phyloP scores from a whole-genome alignment of 1,140 invertebrate genomes.

The Atta cephalotes region DNA sequence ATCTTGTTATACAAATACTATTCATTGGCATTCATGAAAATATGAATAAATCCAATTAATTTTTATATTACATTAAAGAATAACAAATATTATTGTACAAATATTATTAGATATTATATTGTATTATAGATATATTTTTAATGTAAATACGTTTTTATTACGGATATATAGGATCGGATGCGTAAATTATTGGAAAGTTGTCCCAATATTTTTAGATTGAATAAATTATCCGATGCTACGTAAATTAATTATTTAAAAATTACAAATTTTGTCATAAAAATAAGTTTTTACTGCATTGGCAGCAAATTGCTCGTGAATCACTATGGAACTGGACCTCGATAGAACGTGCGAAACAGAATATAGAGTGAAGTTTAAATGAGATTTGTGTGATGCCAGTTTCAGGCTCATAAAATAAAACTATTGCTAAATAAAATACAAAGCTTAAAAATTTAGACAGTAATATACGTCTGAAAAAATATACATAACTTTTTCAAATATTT shows the following conservation, averaged over 20 bases:
- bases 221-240: slow-evolving; percentile 53
- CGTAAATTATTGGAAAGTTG: not conserved
- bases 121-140: not conserved
- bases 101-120: not conserved
- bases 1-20: not conserved
- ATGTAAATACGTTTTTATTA: not conserved
- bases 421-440: slow-evolving; percentile 12
- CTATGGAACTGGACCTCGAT: slow-evolving; percentile 26
- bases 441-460: slow-evolving; percentile 12
- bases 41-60: slow-evolving; percentile 34
- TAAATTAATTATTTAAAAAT: slow-evolving; percentile 70
- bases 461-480: not conserved
- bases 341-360: slow-evolving; percentile 64
- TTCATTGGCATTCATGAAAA: not conserved
- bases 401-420: slow-evolving; percentile 35
- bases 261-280: slow-evolving; percentile 58
- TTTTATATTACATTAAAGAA: not conserved
- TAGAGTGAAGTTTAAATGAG: slow-evolving; percentile 43
- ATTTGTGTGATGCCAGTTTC: slow-evolving; percentile 10
- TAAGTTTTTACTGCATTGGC: slow-evolving; percentile 45
- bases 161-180: not conserved
- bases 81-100: not conserved
- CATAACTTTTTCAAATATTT: not conserved
- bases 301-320: slow-evolving; percentile 67
- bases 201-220: not conserved